Evolutionary conservation across 92 coral and sea anemone genomes (phyloP), one percentile per base, ranked within the genome.

Genomic region (Anthopleura xanthogrammica): DNA sequence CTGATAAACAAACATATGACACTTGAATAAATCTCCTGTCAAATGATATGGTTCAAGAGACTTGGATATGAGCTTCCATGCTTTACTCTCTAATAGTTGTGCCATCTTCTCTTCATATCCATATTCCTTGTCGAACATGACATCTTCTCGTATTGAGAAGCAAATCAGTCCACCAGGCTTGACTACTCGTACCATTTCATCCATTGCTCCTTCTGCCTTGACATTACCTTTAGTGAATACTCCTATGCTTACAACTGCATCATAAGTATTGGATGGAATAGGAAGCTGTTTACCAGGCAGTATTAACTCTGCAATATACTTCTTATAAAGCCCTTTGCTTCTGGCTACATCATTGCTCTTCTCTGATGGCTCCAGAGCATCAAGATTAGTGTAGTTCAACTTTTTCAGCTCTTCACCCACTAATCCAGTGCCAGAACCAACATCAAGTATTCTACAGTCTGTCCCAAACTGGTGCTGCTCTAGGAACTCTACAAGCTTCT

Each of bases 391-490:
- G 83, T 90, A 96, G 48, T 88, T 84, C 56, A 87, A 80, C 46
- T 88, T 94, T 41, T 43, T 56, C 50, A 97, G 86, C 29, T 81
- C 91, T 77, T 92, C 95, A 41, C 86, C 99, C 20, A 91, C 97
- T 41, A 94, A 81, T 5, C 99, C 99, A 5, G 99, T 92, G 1
- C 99, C 99, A 2, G 95, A 89, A 3, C 99, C 99, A 68, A 97
- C 94, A 71, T 97, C 99, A 48, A 97, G 87, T 77, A 96, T 94
- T 14, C 79, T 80, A 41, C 89, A 82, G 65, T 83, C 84, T 72
- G 75, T 85, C 39, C 78, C 56, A 78, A 79, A 81, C n/a, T 88
- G 83, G 52, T 75, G 56, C 79, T 92, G 77, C 29, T 94, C 84
- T 3, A 96, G 90, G 46, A 75, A 87, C 65, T 85, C 77, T 52